phyloP scores from a whole-genome alignment of 30 jellyfish, hydroid and myxozoan species.

The Cassiopea andromeda region DNA sequence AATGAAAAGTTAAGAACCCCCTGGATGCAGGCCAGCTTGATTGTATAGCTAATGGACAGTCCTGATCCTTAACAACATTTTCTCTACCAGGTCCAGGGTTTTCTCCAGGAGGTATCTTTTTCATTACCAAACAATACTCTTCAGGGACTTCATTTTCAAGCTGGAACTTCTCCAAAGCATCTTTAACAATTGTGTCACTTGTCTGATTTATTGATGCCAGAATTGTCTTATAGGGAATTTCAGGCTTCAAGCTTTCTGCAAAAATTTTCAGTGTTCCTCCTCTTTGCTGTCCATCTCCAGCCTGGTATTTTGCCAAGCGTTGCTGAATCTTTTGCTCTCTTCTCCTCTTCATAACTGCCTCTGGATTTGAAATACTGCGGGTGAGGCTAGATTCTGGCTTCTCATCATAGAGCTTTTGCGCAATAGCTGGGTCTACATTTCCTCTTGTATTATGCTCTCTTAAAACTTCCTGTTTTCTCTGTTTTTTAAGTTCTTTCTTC shows the following conservation, averaged over 20 bases:
- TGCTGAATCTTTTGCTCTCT: slow-evolving; percentile 92
- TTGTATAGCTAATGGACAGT: slow-evolving; percentile 96
- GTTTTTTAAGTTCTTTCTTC: slow-evolving; percentile 83
- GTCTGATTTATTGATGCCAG: slow-evolving; percentile 87
- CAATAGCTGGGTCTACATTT: slow-evolving; percentile 66
- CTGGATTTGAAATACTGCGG: slow-evolving; percentile 92
- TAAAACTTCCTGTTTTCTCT: slow-evolving; percentile 71
- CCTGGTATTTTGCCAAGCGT: slow-evolving; percentile 81
- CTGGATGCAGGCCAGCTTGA: slow-evolving; percentile 97
- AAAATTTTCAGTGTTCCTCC: slow-evolving; percentile 96
- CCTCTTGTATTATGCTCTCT: slow-evolving; percentile 41
- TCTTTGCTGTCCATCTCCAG: slow-evolving; percentile 87
- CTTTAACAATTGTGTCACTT: slow-evolving; percentile 82
- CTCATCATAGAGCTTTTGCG: slow-evolving; percentile 82
- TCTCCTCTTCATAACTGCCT: slow-evolving; percentile 95
- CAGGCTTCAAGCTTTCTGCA: slow-evolving; percentile 97
- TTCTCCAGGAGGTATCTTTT: slow-evolving; percentile 94
- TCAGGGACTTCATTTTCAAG: slow-evolving; percentile 86
- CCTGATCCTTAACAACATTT: slow-evolving; percentile 79
- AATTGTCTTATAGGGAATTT: slow-evolving; percentile 95
- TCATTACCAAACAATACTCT: slow-evolving; percentile 93
- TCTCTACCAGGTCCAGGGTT: slow-evolving; percentile 86
- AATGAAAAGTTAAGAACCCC: slow-evolving; percentile 91
- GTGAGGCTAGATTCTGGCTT: slow-evolving; percentile 93
- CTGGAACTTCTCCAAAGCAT: slow-evolving; percentile 95